A percentile compares a stretch with the other conserved stretches of the same genome.
phyloP scores from a whole-genome alignment of 2,888 invertebrate species.

The Dicranocentrus wangi region DNA sequence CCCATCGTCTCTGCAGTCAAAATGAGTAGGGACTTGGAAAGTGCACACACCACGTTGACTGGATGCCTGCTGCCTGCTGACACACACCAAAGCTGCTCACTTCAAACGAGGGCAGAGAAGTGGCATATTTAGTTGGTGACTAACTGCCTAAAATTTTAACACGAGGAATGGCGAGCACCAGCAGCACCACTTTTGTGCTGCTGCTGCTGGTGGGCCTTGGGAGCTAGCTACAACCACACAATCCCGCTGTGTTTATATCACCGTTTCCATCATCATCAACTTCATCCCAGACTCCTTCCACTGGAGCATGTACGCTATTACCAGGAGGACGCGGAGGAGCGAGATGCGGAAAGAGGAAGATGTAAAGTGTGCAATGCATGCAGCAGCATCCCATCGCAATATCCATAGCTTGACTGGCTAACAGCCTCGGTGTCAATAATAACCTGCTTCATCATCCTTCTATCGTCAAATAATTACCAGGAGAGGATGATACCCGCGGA shows the following conservation, averaged over 20 bases:
- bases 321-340: too few relatives aligned
- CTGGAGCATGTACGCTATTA: too few relatives aligned
- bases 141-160: conserved; percentile 25
- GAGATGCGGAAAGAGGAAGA: too few relatives aligned
- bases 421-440: conserved; percentile 33
- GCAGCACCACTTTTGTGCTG: too few relatives aligned
- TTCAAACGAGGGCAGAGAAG: conserved; percentile 20
- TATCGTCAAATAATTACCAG: conserved; percentile 27
- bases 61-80: background rate
- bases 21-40: background rate
- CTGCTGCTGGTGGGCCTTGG: background rate
- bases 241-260: conserved; percentile 12
- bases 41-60: background rate
- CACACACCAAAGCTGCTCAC: background rate
- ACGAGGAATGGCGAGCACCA: background rate
- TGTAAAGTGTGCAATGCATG: too few relatives aligned
- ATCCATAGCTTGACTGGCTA: too few relatives aligned
- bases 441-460: conserved; percentile 12
- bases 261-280: background rate
- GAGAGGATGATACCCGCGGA: background rate
- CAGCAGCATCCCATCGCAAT: too few relatives aligned
- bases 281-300: background rate
- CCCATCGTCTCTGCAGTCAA: conserved; percentile 26
- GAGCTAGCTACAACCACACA: conserved; percentile 6
- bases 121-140: conserved; percentile 27